Conservation (phyloP, 2,888 invertebrate species). For the Drosophila nr. perissopoda region DNA sequence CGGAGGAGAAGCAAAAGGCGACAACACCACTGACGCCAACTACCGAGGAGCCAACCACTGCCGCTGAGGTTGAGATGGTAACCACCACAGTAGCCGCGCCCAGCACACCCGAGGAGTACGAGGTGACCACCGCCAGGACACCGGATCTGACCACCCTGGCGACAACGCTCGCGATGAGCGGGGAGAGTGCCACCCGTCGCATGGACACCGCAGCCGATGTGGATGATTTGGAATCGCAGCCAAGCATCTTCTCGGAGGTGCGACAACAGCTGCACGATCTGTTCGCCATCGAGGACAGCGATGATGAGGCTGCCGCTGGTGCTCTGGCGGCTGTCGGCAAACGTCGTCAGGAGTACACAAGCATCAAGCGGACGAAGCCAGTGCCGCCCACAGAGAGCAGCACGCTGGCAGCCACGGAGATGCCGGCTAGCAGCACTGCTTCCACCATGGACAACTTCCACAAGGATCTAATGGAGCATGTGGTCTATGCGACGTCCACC, state of each 20-base stretch:
- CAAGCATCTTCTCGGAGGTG: conserved; percentile 84
- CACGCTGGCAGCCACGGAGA: conserved; percentile 42
- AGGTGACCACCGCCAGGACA: conserved; percentile 57
- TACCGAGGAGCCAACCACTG: conserved; percentile 41
- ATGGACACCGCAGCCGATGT: conserved; percentile 74
- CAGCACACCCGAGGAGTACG: conserved; percentile 67
- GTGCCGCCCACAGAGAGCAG: conserved; percentile 69
- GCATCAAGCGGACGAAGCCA: conserved; percentile 79
- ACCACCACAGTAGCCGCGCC: conserved; percentile 84
- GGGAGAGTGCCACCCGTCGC: conserved; percentile 80
- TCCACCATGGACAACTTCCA: conserved; percentile 77
- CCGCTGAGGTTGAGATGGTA: conserved; percentile 46
- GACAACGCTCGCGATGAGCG: conserved; percentile 59
- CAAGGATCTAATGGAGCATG: conserved; percentile 84
- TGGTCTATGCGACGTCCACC: conserved; percentile 87
- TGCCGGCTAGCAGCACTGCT: conserved; percentile 50
- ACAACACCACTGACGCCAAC: conserved; percentile 64
- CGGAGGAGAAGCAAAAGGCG: conserved; percentile 51
- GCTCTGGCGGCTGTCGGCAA: conserved; percentile 74
- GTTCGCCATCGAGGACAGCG: conserved; percentile 81
- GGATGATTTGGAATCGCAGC: conserved; percentile 83
- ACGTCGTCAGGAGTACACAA: conserved; percentile 83
- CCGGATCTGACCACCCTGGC: conserved; percentile 61
- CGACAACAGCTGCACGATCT: conserved; percentile 83
- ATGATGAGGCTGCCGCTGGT: conserved; percentile 77